Evolutionary conservation across 2,113 vertebrate species (phyloP), one percentile per base, ranked within the genome.

Genomic region (Polypterus bichir): DNA sequence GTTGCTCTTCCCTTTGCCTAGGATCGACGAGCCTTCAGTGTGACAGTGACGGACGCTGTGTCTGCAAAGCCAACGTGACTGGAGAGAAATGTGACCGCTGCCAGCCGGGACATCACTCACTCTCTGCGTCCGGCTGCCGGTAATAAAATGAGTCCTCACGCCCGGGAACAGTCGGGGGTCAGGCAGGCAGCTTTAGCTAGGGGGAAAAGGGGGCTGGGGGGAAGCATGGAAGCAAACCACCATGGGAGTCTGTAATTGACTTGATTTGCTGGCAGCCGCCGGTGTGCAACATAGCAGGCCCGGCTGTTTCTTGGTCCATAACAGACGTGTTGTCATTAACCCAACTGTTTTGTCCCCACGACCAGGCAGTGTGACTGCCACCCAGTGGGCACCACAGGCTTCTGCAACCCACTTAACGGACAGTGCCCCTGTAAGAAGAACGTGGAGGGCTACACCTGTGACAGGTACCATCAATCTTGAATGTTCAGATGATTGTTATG

Each of bases 1-100:
- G 27, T 27, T 57, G 45, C 9, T 2, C 46, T 59, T 44, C 66
- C 48, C 60, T 59, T 62, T 6, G 44, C 27, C 3, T 72, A 89
- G 93, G 93, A 7, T 93, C 93, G 3, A 68, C 84, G 72, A 82
- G 67, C 68, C 83, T 87, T 59, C 92, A 93, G 75, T 98, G 94
- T 0, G 79, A 89, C 54, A 63, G 1, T 5, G 73, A 79, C 0
- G 93, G 92, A 48, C 71, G 72, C 71, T 98, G 94, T 49, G 0
- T 48, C 54, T 98, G 94, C 76, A 87, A 84, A 66, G 73, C 62
- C 48, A 84, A 81, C 0, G 91, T 96, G 72, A 88, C 78, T 0
- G 92, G 92, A 64, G 83, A 82, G 77, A 97, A 92, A 75, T 98
- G 94, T 3, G 91, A 97, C 74, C 83, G 73, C 53, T 98, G 94